Base-by-base conservation (phyloP, 2,888 invertebrate species). In the Chrysopilus asiliformis region DNA sequence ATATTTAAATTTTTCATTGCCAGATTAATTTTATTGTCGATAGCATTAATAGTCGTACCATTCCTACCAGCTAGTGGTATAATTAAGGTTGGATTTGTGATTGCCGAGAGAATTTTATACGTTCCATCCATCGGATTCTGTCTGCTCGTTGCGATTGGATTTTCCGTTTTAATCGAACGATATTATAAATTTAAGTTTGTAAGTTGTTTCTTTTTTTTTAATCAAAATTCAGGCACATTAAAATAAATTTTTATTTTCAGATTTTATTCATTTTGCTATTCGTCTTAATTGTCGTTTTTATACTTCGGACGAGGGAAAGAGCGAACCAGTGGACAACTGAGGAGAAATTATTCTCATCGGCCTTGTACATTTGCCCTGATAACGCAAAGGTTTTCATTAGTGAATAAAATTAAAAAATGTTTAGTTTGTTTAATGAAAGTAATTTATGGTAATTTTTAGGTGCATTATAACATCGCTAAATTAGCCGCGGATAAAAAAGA, bases 51-150 rank as follows among this genome's bases (percentile, higher is more conserved):
- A 57, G 76, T 87, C 22, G 69, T 94, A 39, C 93, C 95, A 30
- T 95, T 93, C 63, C 67, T 95, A 40, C 95, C 94, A 36, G 94
- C 95, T 1, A 89, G 91, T 36, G 95, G 95, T 62, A 89, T 95
- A 66, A 91, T 95, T 63, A 90, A 90, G 10, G 94, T 95, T 19
- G 95, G 95, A 8, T 95, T 95, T 62, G 95, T 95, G 40, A 83
- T 95, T 34, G 95, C 95, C 1, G 95, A 95, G 63, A 69, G 94
- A 46, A 82, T 94, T 14, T 71, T 95, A 4, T 95, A 95, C 66
- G 89, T 91, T 62, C 95, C 95, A 3, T 93, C 93, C 5, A 90
- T 95, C 83, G 95, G 95, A 37, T 90, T 89, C 68, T 95, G 93
- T 56, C 73, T 94, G 61, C 67, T 95, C 29, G 74, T 91, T 4